Evolutionary conservation across 92 coral and sea anemone genomes (phyloP), one percentile per base, ranked within the genome.

Genomic region (Paragorgia papillata): DNA sequence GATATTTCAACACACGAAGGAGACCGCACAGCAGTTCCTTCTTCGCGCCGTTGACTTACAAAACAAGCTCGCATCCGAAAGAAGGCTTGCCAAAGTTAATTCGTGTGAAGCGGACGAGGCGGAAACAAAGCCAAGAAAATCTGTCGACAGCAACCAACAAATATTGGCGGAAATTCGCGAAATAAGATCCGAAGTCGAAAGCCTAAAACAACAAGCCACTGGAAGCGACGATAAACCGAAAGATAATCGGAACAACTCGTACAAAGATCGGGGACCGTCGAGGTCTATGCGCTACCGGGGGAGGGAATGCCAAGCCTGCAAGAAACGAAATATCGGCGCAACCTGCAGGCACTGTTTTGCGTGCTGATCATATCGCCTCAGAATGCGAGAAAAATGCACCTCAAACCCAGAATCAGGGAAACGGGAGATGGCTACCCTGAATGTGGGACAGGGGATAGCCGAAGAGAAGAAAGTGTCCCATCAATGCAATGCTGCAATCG

Each of bases 351-450:
- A 82, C 14, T 82, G 84, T 31, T 82, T 67, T 27, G 70, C 50
- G 32, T 82, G 86, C 56, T 79, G 86, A 29, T 66, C 74, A 17
- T 18, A 17, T 14, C 19, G 75, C 19, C 81, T 58, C 39, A 41
- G 29, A 14, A 73, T 79, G 4, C 67, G 67, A 33, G 64, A 60
- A 20, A 10, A 37, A 37, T 82, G 75, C 43, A 70, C 64, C 19
- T 35, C 49, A 29, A 81, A 29, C 20, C 54, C 28, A 22, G n/a
- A n/a, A n/a, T n/a, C n/a, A n/a, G 60, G 82, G 77, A 80, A 63
- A 81, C 79, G 62, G 46, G 83, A 31, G 46, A 46, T 43, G 87
- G 74, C 60, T 77, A 83, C 79, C 43, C 43, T 10, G 43, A 37
- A 37, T 10, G 10, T 37, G 43, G 43, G 43, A 37, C 6, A 37